Conservation (phyloP, 1,140 invertebrate species). For the Portunus trituberculatus region DNA sequence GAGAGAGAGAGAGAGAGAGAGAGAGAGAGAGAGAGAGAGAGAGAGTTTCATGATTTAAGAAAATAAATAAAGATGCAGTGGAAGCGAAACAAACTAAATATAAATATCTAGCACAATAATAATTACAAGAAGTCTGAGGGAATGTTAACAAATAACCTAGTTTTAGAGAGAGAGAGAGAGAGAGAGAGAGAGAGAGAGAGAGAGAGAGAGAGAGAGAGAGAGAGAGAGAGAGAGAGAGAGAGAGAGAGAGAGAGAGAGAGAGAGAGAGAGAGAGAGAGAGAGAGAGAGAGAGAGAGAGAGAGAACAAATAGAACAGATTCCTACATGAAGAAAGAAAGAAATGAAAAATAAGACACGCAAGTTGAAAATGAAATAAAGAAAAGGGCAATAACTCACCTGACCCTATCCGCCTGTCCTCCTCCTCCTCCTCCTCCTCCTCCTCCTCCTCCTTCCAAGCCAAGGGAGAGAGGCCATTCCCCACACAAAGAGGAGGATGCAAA, state of each 20-base stretch:
- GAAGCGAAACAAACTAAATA: no score
- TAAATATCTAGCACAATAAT: no score
- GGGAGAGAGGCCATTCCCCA: background rate
- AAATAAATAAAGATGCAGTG: no score
- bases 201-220: conserved; percentile 2
- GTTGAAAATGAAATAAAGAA: background rate
- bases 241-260: conserved; percentile 17
- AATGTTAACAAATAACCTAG: no score
- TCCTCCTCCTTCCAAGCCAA: background rate
- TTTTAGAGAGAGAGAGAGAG: no score
- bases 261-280: conserved; percentile 20
- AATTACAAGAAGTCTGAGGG: no score
- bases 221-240: conserved; percentile 20
- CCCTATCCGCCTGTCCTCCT: background rate
- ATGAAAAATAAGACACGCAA: background rate
- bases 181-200: background rate
- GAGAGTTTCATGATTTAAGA: no score
- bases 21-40: background rate
- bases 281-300: conserved; percentile 3
- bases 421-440: background rate
- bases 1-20: background rate
- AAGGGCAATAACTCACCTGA: background rate
- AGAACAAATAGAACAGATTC: background rate
- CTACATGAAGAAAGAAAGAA: background rate
- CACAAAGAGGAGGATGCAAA: conserved; percentile 21